Conservation (phyloP, 2,888 invertebrate species). For the Morpho helenor region DNA sequence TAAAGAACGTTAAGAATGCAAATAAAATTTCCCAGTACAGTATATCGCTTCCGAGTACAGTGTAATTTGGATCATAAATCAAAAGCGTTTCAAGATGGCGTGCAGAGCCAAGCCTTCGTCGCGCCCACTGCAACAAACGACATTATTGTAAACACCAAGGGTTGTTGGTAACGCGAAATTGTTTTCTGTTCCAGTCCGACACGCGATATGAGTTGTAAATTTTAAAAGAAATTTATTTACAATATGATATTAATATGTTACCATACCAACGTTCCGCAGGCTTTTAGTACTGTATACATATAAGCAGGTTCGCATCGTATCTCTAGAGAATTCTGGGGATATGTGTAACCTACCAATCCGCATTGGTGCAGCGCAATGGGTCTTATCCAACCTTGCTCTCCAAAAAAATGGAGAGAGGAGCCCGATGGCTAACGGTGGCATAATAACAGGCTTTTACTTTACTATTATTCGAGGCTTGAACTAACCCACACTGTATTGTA, state of each 20-base stretch:
- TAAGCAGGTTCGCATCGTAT: no score
- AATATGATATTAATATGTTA: neutral
- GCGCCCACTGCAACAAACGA: slow-evolving; percentile 31
- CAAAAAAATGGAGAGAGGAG: no score
- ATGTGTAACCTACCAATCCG: no score
- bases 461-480: no score
- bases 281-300: no score
- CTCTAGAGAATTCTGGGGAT: no score
- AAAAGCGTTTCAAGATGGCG: slow-evolving; percentile 31
- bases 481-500: no score
- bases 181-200: slow-evolving; percentile 21
- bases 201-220: slow-evolving; percentile 16
- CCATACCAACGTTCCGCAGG: no score
- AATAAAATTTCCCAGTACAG: slow-evolving; percentile 21
- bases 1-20: slow-evolving; percentile 3
- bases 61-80: slow-evolving; percentile 28
- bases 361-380: no score
- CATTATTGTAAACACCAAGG: slow-evolving; percentile 29
- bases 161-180: slow-evolving; percentile 26
- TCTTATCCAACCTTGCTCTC: no score
- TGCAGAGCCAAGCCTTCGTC: slow-evolving; percentile 34
- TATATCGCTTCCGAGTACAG: slow-evolving; percentile 22
- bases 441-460: no score
- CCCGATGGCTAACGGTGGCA: no score
- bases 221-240: neutral